Conservation (phyloP, 1,140 invertebrate species). For the Bursaphelenchus mucronatus region DNA sequence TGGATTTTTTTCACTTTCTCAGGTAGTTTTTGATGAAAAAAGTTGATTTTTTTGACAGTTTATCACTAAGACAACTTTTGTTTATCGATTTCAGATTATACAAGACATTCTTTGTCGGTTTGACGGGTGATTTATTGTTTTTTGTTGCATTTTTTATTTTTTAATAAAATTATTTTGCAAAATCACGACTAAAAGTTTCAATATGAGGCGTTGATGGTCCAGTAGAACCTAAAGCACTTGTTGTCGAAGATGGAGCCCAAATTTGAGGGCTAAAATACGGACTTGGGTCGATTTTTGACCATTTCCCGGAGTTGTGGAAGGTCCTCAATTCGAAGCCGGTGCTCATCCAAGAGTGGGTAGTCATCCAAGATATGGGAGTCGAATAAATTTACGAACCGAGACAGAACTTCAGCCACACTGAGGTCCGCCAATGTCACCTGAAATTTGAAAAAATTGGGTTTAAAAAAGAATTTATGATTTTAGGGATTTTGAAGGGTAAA, state of each 20-base stretch:
- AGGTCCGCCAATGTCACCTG: slow-evolving; percentile 29
- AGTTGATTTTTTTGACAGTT: too few species aligned
- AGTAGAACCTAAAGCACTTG: not conserved
- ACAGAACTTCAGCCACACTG: slow-evolving; percentile 22
- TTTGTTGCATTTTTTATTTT: too few species aligned
- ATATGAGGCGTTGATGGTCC: not conserved
- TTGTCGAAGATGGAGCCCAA: not conserved
- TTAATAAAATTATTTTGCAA: too few species aligned
- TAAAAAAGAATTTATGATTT: too few species aligned
- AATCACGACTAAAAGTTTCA: slow-evolving; percentile 3
- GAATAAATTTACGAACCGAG: slow-evolving; percentile 22
- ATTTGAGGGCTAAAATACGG: slow-evolving; percentile 8
- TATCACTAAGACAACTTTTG: too few species aligned
- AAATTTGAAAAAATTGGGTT: slow-evolving; percentile 16
- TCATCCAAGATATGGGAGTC: slow-evolving; percentile 17
- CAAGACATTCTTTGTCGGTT: too few species aligned
- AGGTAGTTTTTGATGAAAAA: too few species aligned
- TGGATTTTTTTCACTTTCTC: too few species aligned
- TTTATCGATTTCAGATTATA: too few species aligned
- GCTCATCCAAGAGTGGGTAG: slow-evolving; percentile 17
- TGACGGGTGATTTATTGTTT: too few species aligned
- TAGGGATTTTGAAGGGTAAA: not conserved
- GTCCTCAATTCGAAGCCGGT: slow-evolving; percentile 12
- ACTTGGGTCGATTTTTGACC: slow-evolving; percentile 17
- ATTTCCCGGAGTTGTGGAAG: slow-evolving; percentile 2